phyloP scores from a whole-genome alignment of 1,140 invertebrate species.

The Eurosta solidaginis region DNA sequence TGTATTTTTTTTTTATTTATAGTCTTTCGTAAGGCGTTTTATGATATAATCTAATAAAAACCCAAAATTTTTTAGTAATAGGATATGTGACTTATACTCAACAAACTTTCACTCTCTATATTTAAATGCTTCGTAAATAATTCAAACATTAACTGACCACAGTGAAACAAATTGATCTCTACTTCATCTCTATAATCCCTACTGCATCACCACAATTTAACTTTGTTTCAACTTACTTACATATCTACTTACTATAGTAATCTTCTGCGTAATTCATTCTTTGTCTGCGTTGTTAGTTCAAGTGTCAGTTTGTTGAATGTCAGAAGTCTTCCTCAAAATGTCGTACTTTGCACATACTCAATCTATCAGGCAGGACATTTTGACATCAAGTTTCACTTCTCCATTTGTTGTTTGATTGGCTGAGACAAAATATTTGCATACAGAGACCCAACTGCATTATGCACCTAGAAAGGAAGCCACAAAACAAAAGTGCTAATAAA shows the following conservation, averaged over 20 bases:
- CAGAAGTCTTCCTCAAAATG: conserved; percentile 4
- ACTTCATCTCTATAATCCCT: background rate
- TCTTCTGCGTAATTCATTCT: background rate
- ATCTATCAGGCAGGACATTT: conserved; percentile 2
- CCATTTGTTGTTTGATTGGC: background rate
- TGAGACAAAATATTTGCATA: background rate
- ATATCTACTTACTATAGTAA: background rate
- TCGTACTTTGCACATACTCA: background rate
- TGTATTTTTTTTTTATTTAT: too few species aligned
- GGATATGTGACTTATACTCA: too few species aligned
- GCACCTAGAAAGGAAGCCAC: too few species aligned
- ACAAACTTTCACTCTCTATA: too few species aligned
- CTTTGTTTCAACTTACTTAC: background rate
- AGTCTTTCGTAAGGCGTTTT: too few species aligned
- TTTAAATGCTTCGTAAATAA: too few species aligned
- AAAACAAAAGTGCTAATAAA: conserved; percentile 16
- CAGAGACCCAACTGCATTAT: too few species aligned
- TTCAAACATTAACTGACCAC: background rate
- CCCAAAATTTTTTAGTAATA: too few species aligned
- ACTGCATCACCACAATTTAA: background rate
- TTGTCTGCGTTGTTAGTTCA: background rate
- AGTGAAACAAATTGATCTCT: background rate
- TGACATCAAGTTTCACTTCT: conserved; percentile 7
- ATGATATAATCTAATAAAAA: too few species aligned
- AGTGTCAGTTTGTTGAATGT: background rate